phyloP scores from a whole-genome alignment of 2,888 invertebrate genomes.

The Sarcophaga carnaria region DNA sequence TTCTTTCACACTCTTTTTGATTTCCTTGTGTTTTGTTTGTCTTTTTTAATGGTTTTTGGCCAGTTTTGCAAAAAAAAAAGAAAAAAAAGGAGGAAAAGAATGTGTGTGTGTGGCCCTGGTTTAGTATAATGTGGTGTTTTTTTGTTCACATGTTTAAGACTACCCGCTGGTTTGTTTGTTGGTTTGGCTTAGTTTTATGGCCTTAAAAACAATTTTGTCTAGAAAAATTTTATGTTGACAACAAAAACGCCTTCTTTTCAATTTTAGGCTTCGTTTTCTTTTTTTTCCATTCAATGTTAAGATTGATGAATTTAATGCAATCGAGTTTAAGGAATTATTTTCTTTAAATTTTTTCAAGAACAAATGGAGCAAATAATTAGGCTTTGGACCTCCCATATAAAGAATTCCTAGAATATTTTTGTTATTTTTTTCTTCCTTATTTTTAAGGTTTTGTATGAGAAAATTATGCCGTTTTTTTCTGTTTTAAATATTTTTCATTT shows the following conservation, averaged over 20 bases:
- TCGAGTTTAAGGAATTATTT: constrained; percentile 50
- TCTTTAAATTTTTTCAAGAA: constrained; percentile 29
- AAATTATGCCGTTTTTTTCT: not conserved
- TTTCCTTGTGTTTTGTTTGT: not conserved
- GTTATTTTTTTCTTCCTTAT: not conserved
- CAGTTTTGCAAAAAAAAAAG: not conserved
- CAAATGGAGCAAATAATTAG: not conserved
- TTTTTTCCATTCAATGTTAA: constrained; percentile 39
- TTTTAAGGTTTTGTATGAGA: not conserved
- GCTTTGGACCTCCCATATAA: constrained; percentile 40
- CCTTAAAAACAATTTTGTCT: constrained; percentile 44
- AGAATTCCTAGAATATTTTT: not conserved
- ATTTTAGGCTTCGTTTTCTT: constrained; percentile 32
- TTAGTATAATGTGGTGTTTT: constrained; percentile 33
- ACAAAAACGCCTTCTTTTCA: constrained; percentile 59
- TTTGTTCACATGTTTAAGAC: constrained; percentile 62
- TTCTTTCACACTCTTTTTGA: not conserved
- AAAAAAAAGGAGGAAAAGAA: not conserved
- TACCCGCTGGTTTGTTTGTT: constrained; percentile 61
- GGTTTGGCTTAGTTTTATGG: constrained; percentile 13
- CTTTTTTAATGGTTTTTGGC: not conserved
- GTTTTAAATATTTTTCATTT: constrained; percentile 22
- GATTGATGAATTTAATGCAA: constrained; percentile 33
- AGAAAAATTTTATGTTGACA: constrained; percentile 61
- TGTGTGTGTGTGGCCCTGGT: constrained; percentile 65